Evolutionary conservation across 2,113 vertebrate species (phyloP), one percentile per base, ranked within the genome.

Genomic region (Podilymbus podiceps): DNA sequence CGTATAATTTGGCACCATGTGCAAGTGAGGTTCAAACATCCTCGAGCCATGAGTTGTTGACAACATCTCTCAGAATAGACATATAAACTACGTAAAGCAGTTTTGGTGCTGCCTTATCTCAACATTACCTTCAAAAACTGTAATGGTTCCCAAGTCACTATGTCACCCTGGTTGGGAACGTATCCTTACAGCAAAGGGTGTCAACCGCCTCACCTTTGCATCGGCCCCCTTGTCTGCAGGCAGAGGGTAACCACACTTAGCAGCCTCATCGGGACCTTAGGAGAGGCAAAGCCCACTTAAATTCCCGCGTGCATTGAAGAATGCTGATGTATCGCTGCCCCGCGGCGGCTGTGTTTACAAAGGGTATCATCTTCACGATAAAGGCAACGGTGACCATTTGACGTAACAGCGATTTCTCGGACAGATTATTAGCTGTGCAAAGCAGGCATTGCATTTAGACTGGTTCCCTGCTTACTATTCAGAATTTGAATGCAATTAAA

Each of bases 41-140:
- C 89, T 79, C 55, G 5, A 76, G 84, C 77, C 83, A 82, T 13
- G 69, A 95, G 84, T 46, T 97, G 93, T 88, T 97, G 97, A 95
- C 89, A 93, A 16, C 62, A 62, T 83, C 79, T 85, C 88, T 88
- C 84, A 63, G 87, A 97, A 88, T 12, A 95, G 89, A 79, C 42
- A 20, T 38, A 60, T 31, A 85, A 93, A 93, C 89, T 79, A 73
- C 5, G 5, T 44, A 76, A 89, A 89, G 53, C 58, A 74, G 74
- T 79, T 87, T 85, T 73, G 66, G 63, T 82, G 74, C 75, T 89
- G 46, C 42, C n/a, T 87, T 92, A 88, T 87, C 69, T 87, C 71
- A 88, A 9, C 46, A 9, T 58, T 78, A 44, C 74, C 46, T 81
- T 92, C 84, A 59, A 62, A 92, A 84, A n/a, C 27, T 64, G 25